Base-by-base conservation (phyloP, 2,888 invertebrate genomes). In the Himalopsyche tibetana region DNA sequence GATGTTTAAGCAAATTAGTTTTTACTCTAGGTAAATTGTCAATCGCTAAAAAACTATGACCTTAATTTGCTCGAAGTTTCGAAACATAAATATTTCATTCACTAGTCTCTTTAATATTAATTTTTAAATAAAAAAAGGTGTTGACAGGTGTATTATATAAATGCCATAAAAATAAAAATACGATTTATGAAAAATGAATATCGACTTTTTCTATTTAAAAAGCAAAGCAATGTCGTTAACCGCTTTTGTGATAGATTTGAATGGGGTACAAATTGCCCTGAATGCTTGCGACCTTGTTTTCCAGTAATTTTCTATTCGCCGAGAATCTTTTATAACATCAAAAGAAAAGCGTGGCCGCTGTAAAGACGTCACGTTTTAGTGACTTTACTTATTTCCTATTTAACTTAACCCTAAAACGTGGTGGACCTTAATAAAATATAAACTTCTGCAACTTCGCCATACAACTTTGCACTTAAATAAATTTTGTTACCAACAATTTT, bases 241-340 rank as follows among this genome's bases (percentile, higher is more conserved):
- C 63, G 63, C 63, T 63, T 63, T 63, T 63, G 63, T 63, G 5
- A 19, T 28, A 63, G 19, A 19, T 63, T 63, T 63, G 63, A 63
- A 63, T 63, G 63, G 28, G 19, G 63, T 19, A 63, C 63, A 63
- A 63, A 63, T 63, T 63, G 63, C 63, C 28, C 19, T 63, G 11
- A 15, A 51, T 51, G 51, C 51, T 51, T 51, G 51, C 28, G 63
- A 63, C 63, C 63, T 63, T 63, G 63, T 63, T 63, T 63, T 19
- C 63, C 63, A 63, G 63, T 63, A 63, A 63, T 63, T 63, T 63
- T 63, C 63, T 19, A 63, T 63, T 63, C 19, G 19, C 63, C 63
- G 63, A 28, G 63, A 63, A 63, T 63, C 63, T 63, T 63, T 63
- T 63, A 63, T 63, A 28, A 63, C 63, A 63, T 63, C 63, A 63